A percentile compares a stretch with the other conserved stretches of the same genome.
Evolutionary conservation across 1,140 invertebrate species (phyloP).

Genomic region (Caenorhabditis brenneri): DNA sequence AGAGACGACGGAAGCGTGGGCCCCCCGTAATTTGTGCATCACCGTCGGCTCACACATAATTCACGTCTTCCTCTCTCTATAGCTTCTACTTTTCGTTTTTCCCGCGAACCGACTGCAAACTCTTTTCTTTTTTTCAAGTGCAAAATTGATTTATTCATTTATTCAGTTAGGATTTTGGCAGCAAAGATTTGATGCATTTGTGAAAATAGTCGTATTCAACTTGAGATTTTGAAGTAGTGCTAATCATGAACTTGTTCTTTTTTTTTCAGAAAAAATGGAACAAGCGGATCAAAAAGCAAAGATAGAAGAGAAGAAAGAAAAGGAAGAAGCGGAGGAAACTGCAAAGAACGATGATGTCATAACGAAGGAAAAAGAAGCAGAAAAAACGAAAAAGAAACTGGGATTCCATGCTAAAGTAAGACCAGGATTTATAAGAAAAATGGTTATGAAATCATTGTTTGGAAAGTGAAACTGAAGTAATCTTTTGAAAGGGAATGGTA

Average conservation of each 20-base stretch:
- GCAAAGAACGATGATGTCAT: conserved; percentile 27
- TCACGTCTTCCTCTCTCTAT: conserved; percentile 38
- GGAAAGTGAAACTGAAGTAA: too few species aligned
- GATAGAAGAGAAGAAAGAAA: not conserved
- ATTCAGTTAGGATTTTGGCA: too few species aligned
- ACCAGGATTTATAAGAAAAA: not conserved
- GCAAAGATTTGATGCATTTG: not conserved
- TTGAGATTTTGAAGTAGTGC: too few species aligned
- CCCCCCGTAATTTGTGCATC: conserved; percentile 41
- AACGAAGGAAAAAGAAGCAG: not conserved
- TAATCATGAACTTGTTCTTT: too few species aligned
- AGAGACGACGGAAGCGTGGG: not conserved
- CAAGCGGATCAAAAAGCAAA: not conserved
- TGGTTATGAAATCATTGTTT: not conserved
- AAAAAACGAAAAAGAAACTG: conserved; percentile 23
- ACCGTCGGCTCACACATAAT: conserved; percentile 19
- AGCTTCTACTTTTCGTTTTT: not conserved
- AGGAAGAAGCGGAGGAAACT: not conserved
- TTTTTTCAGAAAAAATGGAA: conserved; percentile 24
- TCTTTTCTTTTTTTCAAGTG: not conserved
- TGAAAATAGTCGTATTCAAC: not conserved
- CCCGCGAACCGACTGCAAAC: not conserved
- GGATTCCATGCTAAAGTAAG: conserved; percentile 37
- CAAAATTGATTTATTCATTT: not conserved
- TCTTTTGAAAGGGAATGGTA: too few species aligned